Evolutionary conservation across 1,140 invertebrate genomes (phyloP), one percentile per base, ranked within the genome.

Genomic region (Plutomurus gul): DNA sequence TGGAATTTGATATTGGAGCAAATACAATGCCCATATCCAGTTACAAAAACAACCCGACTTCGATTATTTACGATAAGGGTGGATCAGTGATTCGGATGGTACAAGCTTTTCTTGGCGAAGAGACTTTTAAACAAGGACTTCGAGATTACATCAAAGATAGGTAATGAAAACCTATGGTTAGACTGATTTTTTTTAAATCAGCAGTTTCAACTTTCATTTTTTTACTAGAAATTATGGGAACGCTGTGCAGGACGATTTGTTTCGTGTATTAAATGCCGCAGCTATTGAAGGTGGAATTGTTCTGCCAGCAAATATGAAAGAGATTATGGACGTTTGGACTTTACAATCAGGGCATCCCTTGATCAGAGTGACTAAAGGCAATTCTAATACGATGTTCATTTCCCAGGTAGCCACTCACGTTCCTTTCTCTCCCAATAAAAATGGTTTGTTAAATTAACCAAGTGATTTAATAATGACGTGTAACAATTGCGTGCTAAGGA

Each of bases 251-350:
- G 88, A 93, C 78, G 90, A 94, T 84, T 87, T 96, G 0, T 95
- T 92, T 89, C 65, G 86, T 0, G 88, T 90, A 2, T 89, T 95
- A 83, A 89, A 90, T 0, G 85, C 86, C 22, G 85, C 88, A 77
- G 88, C 88, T 0, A 87, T 88, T 3, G 85, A 87, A 71, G 90
- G 90, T 49, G 86, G 88, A 1, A 60, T 13, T 30, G 87, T 89
- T 10, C 87, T 94, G 16, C 88, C 90, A 10, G 88, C 89, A 75
- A 91, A 90, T 0, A 90, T 95, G 0, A 90, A 90, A 81, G 88
- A 89, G 75, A 92, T 95, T 33, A 95, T 95, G 93, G 94, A 96
- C 83, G 95, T 94, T 0, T 97, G 95, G 95, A 96, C 94, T 0
- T 85, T 95, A 8, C 94, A 96, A 87, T 94, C 92, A 77, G 93